These are phyloP conservation scores for Chelidonichthys spinosus DNA, from an alignment of 2,797 vertebrate species.

Conservation along the genomic window DNA sequence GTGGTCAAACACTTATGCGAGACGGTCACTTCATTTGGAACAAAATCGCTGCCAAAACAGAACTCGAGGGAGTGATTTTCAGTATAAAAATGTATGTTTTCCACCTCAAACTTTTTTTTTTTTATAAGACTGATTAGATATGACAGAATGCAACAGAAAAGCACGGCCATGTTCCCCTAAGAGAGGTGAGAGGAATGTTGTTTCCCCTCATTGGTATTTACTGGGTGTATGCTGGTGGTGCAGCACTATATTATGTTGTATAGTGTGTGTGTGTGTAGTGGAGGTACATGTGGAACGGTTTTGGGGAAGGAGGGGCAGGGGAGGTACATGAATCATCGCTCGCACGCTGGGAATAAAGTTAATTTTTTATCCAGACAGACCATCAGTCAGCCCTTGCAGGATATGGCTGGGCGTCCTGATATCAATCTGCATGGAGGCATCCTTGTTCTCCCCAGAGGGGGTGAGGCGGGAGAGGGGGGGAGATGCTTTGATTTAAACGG, in stretches of 20 bases:
- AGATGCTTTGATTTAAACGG: constrained; percentile 82
- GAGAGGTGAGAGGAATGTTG: constrained; percentile 21
- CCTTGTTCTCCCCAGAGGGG: constrained; percentile 76
- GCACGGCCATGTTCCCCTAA: not conserved
- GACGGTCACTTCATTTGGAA: constrained; percentile 46
- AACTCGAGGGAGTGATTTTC: constrained; percentile 24
- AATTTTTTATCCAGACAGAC: constrained; percentile 85
- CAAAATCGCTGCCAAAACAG: constrained; percentile 55
- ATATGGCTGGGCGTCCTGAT: constrained; percentile 75
- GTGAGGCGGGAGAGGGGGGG: constrained; percentile 50
- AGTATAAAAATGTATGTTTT: constrained; percentile 28
- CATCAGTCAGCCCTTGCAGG: constrained; percentile 82
- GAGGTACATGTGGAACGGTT: constrained; percentile 53
- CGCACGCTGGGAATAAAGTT: constrained; percentile 80
- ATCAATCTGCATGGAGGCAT: constrained; percentile 83
- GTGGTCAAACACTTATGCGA: constrained; percentile 57
- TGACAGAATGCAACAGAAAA: constrained; percentile 2
- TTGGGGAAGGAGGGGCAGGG: constrained; percentile 38
- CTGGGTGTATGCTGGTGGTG: constrained; percentile 26
- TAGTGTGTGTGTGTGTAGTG: constrained; percentile 50
- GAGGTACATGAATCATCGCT: constrained; percentile 80
- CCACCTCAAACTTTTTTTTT: not conserved
- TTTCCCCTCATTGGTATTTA: constrained; percentile 55
- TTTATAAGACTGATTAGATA: not conserved
- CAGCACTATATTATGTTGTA: constrained; percentile 60